phyloP scores from a whole-genome alignment of 2,113 vertebrate species.

The Perccottus glenii region DNA sequence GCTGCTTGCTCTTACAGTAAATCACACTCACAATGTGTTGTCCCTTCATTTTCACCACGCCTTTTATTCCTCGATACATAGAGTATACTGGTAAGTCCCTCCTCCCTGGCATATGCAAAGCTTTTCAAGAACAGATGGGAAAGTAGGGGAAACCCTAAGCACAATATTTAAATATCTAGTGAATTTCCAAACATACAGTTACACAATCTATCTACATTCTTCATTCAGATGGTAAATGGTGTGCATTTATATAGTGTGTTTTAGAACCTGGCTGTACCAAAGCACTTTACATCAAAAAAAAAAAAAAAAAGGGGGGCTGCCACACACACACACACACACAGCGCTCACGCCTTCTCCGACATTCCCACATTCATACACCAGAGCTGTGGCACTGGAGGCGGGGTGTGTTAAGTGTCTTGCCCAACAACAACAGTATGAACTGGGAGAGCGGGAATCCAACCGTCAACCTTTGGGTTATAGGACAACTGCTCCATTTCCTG shows the following conservation, averaged over 20 bases:
- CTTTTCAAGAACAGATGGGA: slow-evolving; percentile 54
- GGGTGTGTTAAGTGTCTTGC: too few relatives aligned
- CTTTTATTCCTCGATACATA: slow-evolving; percentile 37
- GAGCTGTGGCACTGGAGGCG: too few relatives aligned
- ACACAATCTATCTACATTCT: background rate
- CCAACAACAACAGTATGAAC: too few relatives aligned
- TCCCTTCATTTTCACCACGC: slow-evolving; percentile 45
- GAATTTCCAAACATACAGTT: slow-evolving; percentile 46
- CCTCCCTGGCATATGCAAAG: slow-evolving; percentile 43
- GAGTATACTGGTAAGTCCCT: slow-evolving; percentile 42
- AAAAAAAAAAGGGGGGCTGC: too few relatives aligned
- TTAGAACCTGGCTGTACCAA: too few relatives aligned
- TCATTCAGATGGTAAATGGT: background rate
- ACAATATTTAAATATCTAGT: slow-evolving; percentile 53
- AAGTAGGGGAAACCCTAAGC: slow-evolving; percentile 50
- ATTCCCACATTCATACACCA: too few relatives aligned
- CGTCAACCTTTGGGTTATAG: too few relatives aligned
- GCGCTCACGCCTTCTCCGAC: too few relatives aligned
- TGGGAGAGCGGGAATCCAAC: too few relatives aligned
- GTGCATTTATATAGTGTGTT: background rate
- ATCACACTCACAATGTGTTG: slow-evolving; percentile 58
- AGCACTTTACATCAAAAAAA: too few relatives aligned
- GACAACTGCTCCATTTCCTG: too few relatives aligned
- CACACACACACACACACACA: too few relatives aligned
- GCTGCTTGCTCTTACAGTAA: slow-evolving; percentile 51